Conservation (phyloP, 1,140 invertebrate species). For the Pygmarrhopalites habei region DNA sequence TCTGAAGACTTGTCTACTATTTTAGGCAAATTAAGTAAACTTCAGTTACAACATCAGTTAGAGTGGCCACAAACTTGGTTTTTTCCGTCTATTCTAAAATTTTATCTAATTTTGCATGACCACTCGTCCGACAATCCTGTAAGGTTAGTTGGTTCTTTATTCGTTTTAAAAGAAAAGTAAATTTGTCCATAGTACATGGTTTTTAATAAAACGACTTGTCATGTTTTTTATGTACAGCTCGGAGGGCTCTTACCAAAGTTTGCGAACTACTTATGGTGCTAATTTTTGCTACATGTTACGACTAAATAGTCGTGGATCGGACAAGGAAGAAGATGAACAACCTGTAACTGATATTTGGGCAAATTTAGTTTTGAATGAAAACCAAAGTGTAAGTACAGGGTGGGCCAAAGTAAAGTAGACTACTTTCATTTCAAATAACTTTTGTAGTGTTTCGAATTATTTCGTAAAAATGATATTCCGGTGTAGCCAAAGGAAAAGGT, state of each 20-base stretch:
- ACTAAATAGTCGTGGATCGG: slow-evolving; percentile 69
- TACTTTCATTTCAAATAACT: no score
- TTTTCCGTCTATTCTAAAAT: slow-evolving; percentile 33
- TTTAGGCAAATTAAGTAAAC: slow-evolving; percentile 33
- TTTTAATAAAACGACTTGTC: no score
- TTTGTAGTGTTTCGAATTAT: no score
- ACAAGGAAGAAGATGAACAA: slow-evolving; percentile 44
- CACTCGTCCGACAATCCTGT: slow-evolving; percentile 51
- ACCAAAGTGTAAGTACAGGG: no score
- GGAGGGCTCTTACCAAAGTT: slow-evolving; percentile 68
- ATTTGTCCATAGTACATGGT: no score
- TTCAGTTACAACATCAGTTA: slow-evolving; percentile 35
- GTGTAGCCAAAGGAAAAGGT: no score
- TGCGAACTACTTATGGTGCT: slow-evolving; percentile 76
- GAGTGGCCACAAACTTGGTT: slow-evolving; percentile 35
- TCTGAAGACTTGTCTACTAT: slow-evolving; percentile 25
- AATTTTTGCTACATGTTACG: slow-evolving; percentile 78
- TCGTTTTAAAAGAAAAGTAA: no score
- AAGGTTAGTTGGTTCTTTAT: no score
- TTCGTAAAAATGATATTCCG: no score
- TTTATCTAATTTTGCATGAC: slow-evolving; percentile 37
- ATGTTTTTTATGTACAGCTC: slow-evolving; percentile 71
- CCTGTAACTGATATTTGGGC: slow-evolving; percentile 71
- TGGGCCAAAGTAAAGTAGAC: no score
- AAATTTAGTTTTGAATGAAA: slow-evolving; percentile 23